Conservation (phyloP, 2,888 invertebrate species). For the Julus scandinavius region DNA sequence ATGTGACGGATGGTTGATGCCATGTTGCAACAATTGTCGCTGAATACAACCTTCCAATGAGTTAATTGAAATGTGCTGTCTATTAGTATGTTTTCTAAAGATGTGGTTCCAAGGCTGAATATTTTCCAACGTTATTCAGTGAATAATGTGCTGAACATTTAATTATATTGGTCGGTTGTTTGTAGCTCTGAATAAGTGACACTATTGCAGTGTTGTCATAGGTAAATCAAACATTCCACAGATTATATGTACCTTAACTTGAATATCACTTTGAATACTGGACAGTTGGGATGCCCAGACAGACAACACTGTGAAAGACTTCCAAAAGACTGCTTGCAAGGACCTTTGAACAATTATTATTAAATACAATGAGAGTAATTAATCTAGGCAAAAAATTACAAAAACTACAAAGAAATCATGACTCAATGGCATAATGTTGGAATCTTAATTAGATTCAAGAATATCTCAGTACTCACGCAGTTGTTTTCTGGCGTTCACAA, state of each 20-base stretch:
- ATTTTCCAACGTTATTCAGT: too few species aligned
- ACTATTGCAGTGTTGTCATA: neutral
- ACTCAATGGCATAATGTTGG: too few species aligned
- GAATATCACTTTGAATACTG: neutral
- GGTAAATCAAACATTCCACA: neutral
- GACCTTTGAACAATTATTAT: neutral
- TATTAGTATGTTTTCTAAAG: neutral
- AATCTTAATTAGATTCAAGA: neutral
- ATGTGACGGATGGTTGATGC: constrained; percentile 37
- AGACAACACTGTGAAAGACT: neutral
- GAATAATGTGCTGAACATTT: too few species aligned
- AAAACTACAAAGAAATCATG: neutral
- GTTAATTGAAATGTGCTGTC: neutral
- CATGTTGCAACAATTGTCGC: neutral
- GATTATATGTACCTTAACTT: constrained; percentile 6
- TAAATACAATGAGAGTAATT: neutral
- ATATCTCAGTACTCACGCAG: neutral
- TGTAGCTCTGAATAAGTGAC: too few species aligned
- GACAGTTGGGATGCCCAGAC: constrained; percentile 34
- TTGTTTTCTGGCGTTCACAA: neutral
- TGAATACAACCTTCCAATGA: neutral
- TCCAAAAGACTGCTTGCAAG: neutral
- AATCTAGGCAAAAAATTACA: neutral
- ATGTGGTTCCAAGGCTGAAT: neutral
- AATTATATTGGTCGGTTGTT: too few species aligned